phyloP scores from a whole-genome alignment of 1,140 invertebrate species.

The Marisa cornuarietis region DNA sequence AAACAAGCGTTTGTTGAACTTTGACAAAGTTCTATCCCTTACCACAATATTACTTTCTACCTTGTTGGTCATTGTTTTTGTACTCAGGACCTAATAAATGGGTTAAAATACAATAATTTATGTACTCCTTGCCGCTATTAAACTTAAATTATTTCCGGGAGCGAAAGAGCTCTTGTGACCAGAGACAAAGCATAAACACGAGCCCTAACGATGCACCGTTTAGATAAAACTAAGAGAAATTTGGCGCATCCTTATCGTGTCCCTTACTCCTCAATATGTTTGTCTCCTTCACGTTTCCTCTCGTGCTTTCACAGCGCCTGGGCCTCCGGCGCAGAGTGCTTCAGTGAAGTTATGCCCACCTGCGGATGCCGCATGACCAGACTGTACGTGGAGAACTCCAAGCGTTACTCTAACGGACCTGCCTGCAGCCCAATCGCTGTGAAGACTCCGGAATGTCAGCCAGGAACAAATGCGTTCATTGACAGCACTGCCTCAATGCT shows the following conservation, averaged over 20 bases:
- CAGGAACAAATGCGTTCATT: not conserved
- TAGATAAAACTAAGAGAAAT: not conserved
- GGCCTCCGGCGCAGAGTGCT: not conserved
- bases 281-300: not conserved
- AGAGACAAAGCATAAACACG: too few relatives aligned
- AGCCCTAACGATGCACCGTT: not conserved
- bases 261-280: not conserved
- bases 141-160: too few relatives aligned
- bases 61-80: too few relatives aligned
- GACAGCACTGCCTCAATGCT: not conserved
- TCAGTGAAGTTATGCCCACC: constrained; percentile 3
- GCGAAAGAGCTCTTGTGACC: not conserved
- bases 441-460: not conserved
- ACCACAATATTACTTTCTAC: too few relatives aligned
- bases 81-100: too few relatives aligned
- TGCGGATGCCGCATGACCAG: constrained; percentile 12
- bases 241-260: not conserved
- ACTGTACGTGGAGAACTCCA: not conserved
- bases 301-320: constrained; percentile 7
- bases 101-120: too few relatives aligned
- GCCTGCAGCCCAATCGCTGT: not conserved
- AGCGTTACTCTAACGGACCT: not conserved
- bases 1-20: not conserved
- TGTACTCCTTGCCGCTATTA: too few relatives aligned
- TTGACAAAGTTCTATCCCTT: not conserved